These are phyloP conservation scores for Montipora cactus DNA, from an alignment of 64 coral and sea anemone species.

Conservation along the genomic window DNA sequence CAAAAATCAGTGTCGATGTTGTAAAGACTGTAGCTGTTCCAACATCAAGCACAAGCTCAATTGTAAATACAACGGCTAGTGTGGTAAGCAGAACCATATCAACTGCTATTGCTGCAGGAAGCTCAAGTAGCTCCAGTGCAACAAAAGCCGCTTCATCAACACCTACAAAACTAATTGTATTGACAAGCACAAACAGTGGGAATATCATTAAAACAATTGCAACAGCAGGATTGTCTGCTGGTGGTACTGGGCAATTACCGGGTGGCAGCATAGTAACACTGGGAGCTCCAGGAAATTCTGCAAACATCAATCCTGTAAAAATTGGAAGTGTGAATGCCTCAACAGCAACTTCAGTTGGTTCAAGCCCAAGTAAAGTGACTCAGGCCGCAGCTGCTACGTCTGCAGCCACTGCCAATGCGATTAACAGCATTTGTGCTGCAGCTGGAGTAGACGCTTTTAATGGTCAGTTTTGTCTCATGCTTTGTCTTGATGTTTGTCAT, in stretches of 20 bases:
- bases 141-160: constrained; percentile 72
- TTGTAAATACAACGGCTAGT: constrained; percentile 55
- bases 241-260: constrained; percentile 59
- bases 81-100: constrained; percentile 61
- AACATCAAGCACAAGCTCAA: constrained; percentile 45
- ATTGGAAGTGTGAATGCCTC: constrained; percentile 61
- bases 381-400: constrained; percentile 65
- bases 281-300: constrained; percentile 39
- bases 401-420: constrained; percentile 87
- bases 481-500: background rate
- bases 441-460: constrained; percentile 93
- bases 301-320: constrained; percentile 68
- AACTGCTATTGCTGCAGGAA: constrained; percentile 55
- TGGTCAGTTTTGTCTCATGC: constrained; percentile 77
- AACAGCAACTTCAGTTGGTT: constrained; percentile 25
- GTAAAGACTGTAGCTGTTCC: constrained; percentile 40
- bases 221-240: constrained; percentile 69
- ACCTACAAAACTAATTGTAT: constrained; percentile 94
- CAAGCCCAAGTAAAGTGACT: constrained; percentile 62
- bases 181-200: constrained; percentile 88
- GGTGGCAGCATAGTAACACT: constrained; percentile 49
- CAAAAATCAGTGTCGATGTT: constrained; percentile 55
- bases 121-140: constrained; percentile 47
- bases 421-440: constrained; percentile 97
- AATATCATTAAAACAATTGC: constrained; percentile 98